phyloP scores from a whole-genome alignment of 2,113 vertebrate species.

The Saguinus midas region DNA sequence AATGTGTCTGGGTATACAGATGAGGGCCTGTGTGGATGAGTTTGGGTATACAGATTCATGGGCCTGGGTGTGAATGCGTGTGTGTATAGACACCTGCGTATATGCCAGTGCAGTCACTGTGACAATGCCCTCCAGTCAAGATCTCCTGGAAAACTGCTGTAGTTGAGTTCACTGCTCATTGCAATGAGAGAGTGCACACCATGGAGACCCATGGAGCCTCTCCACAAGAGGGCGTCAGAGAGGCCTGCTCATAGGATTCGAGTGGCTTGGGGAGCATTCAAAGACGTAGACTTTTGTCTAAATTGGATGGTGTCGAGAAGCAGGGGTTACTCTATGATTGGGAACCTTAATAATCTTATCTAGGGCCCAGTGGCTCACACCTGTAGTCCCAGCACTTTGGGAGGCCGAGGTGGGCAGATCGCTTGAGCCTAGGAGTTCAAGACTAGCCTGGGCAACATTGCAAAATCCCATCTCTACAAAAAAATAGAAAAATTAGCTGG shows the following conservation, averaged over 20 bases:
- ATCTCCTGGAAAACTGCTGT: background rate
- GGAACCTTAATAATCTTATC: background rate
- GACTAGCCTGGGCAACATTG: too few species aligned
- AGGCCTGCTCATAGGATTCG: background rate
- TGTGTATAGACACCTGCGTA: fast-evolving
- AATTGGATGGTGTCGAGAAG: background rate
- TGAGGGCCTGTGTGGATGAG: background rate
- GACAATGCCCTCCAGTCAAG: background rate
- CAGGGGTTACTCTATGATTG: background rate
- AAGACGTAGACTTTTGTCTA: background rate
- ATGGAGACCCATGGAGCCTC: fast-evolving
- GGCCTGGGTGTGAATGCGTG: background rate
- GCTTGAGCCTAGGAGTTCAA: too few species aligned
- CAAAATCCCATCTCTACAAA: too few species aligned
- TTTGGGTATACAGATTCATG: background rate
- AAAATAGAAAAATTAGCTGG: too few species aligned
- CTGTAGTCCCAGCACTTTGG: too few species aligned
- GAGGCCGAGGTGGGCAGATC: too few species aligned
- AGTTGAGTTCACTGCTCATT: background rate
- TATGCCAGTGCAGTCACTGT: background rate
- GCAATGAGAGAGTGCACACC: background rate
- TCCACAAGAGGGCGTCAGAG: background rate
- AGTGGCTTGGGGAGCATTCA: background rate
- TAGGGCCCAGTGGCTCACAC: too few species aligned
- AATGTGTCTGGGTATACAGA: background rate